Evolutionary conservation across 35 echinoderm and acorn worm species (phyloP).

Genomic region (Antedon bifida): DNA sequence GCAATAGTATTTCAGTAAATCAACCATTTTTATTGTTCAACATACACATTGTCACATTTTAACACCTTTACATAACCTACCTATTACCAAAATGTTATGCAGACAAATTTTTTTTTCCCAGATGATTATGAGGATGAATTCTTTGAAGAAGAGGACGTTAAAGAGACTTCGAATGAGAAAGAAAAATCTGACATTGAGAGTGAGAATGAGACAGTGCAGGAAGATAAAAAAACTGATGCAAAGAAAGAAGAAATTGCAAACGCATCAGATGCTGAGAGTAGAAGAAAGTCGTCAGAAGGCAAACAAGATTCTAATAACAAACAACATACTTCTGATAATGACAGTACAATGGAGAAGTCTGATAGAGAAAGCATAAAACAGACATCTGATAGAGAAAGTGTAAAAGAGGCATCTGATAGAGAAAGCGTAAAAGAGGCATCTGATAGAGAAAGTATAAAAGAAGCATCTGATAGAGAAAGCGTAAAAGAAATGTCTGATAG

Average conservation of each 20-base stretch:
- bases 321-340: background rate
- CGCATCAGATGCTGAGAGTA: background rate
- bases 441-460: too few species aligned
- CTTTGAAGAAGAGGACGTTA: background rate
- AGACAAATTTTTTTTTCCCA: background rate
- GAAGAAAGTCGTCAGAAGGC: background rate
- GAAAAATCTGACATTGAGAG: background rate
- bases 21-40: too few species aligned
- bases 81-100: too few species aligned
- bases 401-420: too few species aligned
- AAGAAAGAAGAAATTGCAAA: background rate
- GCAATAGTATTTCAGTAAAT: too few species aligned
- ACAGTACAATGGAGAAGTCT: background rate
- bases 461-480: too few species aligned
- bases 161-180: background rate
- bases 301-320: background rate
- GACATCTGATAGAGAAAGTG: too few species aligned
- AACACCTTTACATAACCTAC: too few species aligned
- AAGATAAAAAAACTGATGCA: too few species aligned
- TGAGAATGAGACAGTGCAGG: background rate
- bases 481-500: too few species aligned
- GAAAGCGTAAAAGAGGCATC: too few species aligned
- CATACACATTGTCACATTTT: too few species aligned
- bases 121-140: background rate
- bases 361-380: background rate